A percentile compares a stretch with the other conserved stretches of the same genome.
phyloP scores from a whole-genome alignment of 2,797 vertebrate species.

The Falco biarmicus region DNA sequence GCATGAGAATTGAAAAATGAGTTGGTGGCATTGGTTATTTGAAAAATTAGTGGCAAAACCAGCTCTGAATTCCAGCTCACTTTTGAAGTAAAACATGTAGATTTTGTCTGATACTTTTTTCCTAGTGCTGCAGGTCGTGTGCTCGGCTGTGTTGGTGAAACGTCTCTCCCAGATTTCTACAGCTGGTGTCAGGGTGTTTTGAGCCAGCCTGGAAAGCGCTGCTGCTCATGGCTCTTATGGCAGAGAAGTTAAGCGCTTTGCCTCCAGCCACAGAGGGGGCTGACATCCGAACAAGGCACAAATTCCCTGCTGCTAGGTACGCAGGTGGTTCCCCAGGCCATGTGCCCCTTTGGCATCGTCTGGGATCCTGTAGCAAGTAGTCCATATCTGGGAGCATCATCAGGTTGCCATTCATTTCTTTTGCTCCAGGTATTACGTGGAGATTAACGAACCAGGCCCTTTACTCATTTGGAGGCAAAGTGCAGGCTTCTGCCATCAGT shows the following conservation, averaged over 20 bases:
- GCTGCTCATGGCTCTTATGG: background rate
- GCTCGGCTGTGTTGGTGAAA: background rate
- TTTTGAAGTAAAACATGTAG: slow-evolving; percentile 37
- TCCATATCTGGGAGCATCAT: background rate
- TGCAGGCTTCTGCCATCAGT: background rate
- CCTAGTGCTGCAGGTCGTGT: background rate
- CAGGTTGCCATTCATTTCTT: background rate
- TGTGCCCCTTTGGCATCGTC: accelerated
- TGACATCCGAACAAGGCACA: background rate
- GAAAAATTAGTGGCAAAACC: slow-evolving; percentile 31
- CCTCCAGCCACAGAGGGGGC: accelerated
- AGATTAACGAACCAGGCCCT: background rate
- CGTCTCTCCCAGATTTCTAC: background rate
- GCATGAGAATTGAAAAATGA: slow-evolving; percentile 65
- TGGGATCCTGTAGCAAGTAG: background rate
- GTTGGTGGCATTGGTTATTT: slow-evolving; percentile 4
- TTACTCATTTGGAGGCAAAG: background rate
- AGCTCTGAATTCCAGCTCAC: slow-evolving; percentile 23
- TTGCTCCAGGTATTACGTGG: background rate
- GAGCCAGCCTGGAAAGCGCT: background rate
- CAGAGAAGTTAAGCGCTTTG: background rate
- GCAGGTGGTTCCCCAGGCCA: background rate
- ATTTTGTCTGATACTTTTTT: background rate
- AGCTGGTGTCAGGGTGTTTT: background rate
- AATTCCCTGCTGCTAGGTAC: accelerated